A percentile compares a stretch with the other conserved stretches of the same genome.
phyloP scores from a whole-genome alignment of 2,888 invertebrate genomes.

The Luperina testacea region DNA sequence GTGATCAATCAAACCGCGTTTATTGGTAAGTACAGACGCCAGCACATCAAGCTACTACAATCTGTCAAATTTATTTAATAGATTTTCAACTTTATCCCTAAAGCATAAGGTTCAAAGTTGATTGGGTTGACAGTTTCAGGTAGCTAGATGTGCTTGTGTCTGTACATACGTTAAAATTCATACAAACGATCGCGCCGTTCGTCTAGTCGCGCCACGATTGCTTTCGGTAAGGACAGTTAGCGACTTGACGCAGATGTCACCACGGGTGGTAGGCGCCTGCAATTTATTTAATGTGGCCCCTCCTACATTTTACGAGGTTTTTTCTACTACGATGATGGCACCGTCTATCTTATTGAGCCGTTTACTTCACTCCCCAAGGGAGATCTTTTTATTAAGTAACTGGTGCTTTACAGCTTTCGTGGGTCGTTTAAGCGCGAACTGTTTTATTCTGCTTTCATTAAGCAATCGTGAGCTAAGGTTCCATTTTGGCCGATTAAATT shows the following conservation, averaged over 20 bases:
- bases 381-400: slow-evolving; percentile 87
- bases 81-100: too few species aligned
- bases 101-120: too few species aligned
- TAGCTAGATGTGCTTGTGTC: too few species aligned
- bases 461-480: slow-evolving; percentile 6
- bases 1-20: background rate
- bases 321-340: slow-evolving; percentile 82
- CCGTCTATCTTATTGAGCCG: slow-evolving; percentile 87
- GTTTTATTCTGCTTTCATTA: slow-evolving; percentile 63
- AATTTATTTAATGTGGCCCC: slow-evolving; percentile 87
- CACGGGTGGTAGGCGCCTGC: slow-evolving; percentile 79
- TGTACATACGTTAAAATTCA: background rate
- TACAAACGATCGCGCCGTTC: background rate
- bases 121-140: too few species aligned
- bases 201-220: background rate
- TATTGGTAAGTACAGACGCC: background rate
- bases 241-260: slow-evolving; percentile 80
- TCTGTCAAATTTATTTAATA: too few species aligned
- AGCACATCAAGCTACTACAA: too few species aligned
- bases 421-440: slow-evolving; percentile 70
- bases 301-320: slow-evolving; percentile 85
- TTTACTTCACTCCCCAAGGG: slow-evolving; percentile 83
- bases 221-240: slow-evolving; percentile 58
- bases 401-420: slow-evolving; percentile 78
- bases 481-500: background rate